Conservation (phyloP, 2,797 vertebrate genomes). For the Cottoperca gobio region DNA sequence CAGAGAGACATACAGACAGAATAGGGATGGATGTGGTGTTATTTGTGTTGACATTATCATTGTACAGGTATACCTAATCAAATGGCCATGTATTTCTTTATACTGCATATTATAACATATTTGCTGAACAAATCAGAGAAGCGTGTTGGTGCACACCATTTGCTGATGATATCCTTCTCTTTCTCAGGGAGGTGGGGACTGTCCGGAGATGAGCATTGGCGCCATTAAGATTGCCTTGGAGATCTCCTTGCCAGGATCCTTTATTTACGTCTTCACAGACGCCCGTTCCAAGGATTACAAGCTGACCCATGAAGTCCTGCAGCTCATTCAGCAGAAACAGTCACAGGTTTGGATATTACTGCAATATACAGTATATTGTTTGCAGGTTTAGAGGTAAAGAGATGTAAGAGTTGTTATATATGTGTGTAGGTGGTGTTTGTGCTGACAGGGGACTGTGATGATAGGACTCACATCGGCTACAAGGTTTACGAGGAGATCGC, state of each 20-base stretch:
- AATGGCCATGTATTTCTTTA: background rate
- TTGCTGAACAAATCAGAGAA: background rate
- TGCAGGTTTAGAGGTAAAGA: background rate
- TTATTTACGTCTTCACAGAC: conserved; percentile 98
- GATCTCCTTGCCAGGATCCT: conserved; percentile 96
- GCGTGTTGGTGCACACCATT: background rate
- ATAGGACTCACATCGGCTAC: conserved; percentile 93
- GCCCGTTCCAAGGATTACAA: conserved; percentile 97
- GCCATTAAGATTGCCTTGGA: conserved; percentile 99
- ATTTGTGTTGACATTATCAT: background rate
- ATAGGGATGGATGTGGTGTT: background rate
- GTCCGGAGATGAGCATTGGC: conserved; percentile 99
- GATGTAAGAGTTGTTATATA: background rate
- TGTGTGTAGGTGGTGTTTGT: conserved; percentile 96
- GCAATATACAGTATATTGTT: background rate
- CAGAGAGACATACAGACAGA: conserved; percentile 4
- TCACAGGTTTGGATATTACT: conserved; percentile 89
- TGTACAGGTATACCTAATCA: background rate
- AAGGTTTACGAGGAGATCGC: conserved; percentile 98
- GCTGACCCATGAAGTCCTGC: conserved; percentile 93
- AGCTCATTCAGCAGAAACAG: conserved; percentile 98
- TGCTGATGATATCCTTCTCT: conserved; percentile 22
- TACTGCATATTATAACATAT: background rate
- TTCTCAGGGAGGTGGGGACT: conserved; percentile 95
- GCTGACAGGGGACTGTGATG: conserved; percentile 97